A percentile compares a stretch with the other conserved stretches of the same genome.
phyloP scores from a whole-genome alignment of 2,113 vertebrate species.

The Platysternon megacephalum region DNA sequence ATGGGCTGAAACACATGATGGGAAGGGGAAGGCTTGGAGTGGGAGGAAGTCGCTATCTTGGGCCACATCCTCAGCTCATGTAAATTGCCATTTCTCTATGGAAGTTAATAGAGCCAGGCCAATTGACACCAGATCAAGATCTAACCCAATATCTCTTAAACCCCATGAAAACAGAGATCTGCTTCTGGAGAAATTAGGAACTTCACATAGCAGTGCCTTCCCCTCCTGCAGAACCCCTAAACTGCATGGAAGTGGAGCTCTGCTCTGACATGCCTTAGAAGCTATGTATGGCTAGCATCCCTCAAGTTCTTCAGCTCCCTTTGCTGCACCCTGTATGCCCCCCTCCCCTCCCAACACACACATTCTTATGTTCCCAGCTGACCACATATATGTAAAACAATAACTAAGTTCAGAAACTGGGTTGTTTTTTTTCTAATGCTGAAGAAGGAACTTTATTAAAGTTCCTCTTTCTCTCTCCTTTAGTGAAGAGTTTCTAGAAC shows the following conservation, averaged over 20 bases:
- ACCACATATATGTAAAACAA: background rate
- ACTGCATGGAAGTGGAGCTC: background rate
- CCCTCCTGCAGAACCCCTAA: background rate
- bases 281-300: background rate
- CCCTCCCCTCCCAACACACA: background rate
- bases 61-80: background rate
- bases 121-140: background rate
- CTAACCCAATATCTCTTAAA: background rate
- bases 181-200: background rate
- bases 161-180: background rate
- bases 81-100: background rate
- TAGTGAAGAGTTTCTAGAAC: background rate
- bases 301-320: background rate
- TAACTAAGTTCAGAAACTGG: background rate
- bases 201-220: background rate
- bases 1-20: background rate
- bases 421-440: background rate
- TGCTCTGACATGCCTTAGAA: accelerated
- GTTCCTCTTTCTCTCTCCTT: background rate
- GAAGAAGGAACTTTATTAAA: background rate
- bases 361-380: background rate
- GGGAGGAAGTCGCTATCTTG: background rate
- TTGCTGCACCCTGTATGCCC: background rate
- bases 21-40: background rate
- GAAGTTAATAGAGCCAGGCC: background rate